Conservation (phyloP, 2,888 invertebrate species). For the Melinaea marsaeus region DNA sequence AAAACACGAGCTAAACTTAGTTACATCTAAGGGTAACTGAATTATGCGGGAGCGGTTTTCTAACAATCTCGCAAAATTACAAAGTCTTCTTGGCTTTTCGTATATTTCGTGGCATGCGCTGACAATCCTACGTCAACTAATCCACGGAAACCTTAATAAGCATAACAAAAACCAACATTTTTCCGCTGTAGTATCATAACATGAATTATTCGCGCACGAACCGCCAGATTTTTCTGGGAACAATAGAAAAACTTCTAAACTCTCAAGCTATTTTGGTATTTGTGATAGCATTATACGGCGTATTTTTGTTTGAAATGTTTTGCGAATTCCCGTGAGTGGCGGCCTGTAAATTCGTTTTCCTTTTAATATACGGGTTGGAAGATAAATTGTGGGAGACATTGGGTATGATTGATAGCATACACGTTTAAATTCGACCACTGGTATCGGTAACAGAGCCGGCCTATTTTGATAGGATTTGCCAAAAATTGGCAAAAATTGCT, state of each 20-base stretch:
- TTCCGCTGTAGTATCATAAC: constrained; percentile 31
- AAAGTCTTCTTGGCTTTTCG: constrained; percentile 22
- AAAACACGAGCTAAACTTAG: constrained; percentile 25
- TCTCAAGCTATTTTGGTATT: constrained; percentile 24
- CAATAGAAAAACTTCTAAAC: constrained; percentile 19
- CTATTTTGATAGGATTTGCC: constrained; percentile 16
- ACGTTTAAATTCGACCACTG: constrained; percentile 52
- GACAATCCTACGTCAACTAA: constrained; percentile 31
- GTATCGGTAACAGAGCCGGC: constrained; percentile 23
- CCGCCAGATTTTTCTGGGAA: constrained; percentile 28
- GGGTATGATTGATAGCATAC: constrained; percentile 62
- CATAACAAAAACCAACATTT: constrained; percentile 31
- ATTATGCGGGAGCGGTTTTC: constrained; percentile 19
- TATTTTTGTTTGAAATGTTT: constrained; percentile 20
- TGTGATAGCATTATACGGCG: constrained; percentile 11
- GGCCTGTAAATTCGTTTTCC: constrained; percentile 42
- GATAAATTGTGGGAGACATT: constrained; percentile 70
- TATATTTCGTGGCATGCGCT: constrained; percentile 22
- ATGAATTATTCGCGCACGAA: constrained; percentile 34
- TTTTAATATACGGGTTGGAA: constrained; percentile 65
- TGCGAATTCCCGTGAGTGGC: constrained; percentile 18
- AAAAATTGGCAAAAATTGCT: neutral
- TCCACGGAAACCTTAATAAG: constrained; percentile 33
- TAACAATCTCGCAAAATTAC: constrained; percentile 17
- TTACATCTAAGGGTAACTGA: constrained; percentile 24